Evolutionary conservation across 1,140 invertebrate genomes (phyloP).

Genomic region (Brachionus asplanchnoidis): DNA sequence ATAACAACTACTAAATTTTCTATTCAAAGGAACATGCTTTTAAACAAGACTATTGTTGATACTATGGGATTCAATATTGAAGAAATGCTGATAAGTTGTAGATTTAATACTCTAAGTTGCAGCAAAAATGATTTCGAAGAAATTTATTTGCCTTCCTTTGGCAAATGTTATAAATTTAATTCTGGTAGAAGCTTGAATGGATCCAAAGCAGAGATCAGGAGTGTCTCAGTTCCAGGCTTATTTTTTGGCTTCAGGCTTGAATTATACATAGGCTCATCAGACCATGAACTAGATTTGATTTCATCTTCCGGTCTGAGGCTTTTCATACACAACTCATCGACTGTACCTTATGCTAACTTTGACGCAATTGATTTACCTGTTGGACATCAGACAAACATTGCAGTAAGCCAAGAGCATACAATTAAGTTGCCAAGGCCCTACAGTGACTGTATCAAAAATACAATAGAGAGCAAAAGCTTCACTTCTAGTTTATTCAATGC

Average conservation of each 20-base stretch:
- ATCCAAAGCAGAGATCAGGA: background rate
- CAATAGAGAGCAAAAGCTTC: background rate
- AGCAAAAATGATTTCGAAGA: background rate
- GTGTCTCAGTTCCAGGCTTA: background rate
- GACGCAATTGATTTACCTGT: background rate
- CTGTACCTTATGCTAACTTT: background rate
- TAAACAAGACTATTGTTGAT: background rate
- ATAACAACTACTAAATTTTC: no score
- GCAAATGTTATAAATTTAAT: constrained; percentile 10
- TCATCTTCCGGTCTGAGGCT: background rate
- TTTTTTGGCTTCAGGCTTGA: background rate
- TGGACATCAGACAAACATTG: background rate
- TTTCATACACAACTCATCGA: background rate
- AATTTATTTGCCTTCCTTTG: background rate
- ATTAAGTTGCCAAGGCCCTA: background rate
- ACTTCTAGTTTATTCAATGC: background rate
- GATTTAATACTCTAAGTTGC: background rate
- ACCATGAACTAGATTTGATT: background rate
- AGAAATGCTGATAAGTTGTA: background rate
- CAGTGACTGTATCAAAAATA: background rate
- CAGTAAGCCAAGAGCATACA: background rate
- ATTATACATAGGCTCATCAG: background rate
- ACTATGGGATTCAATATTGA: background rate
- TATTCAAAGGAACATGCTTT: no score
- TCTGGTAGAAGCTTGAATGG: background rate